Conservation (phyloP, 2,797 vertebrate species). For the Capromys pilorides region DNA sequence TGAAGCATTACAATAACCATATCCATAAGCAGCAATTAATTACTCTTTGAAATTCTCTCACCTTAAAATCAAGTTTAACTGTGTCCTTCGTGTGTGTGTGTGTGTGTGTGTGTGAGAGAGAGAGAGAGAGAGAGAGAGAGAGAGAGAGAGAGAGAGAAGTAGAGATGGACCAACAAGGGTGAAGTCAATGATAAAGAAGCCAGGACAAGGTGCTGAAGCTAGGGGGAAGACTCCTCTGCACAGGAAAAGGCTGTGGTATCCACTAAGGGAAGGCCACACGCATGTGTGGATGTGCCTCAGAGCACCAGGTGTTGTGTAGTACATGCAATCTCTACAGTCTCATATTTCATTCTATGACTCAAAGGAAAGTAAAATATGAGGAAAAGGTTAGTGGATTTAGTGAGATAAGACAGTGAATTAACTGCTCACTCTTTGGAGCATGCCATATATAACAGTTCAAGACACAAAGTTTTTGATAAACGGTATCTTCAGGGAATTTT, state of each 20-base stretch:
- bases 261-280: not conserved
- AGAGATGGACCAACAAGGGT: not conserved
- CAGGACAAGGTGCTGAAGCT: not conserved
- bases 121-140: not conserved
- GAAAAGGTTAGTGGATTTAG: slow-evolving; percentile 47
- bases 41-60: slow-evolving; percentile 44
- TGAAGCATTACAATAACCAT: not conserved
- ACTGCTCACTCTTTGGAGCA: slow-evolving; percentile 47
- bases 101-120: not conserved
- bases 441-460: slow-evolving; percentile 51
- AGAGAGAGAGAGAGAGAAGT: not conserved
- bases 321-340: not conserved
- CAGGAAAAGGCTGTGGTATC: fast-evolving
- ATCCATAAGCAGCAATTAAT: not conserved
- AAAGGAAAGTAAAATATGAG: slow-evolving; percentile 58
- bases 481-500: slow-evolving; percentile 64
- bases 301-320: not conserved
- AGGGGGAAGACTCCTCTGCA: not conserved
- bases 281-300: no score
- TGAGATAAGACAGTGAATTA: slow-evolving; percentile 70
- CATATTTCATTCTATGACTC: slow-evolving; percentile 48
- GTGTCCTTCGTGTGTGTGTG: not conserved
- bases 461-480: slow-evolving; percentile 68
- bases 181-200: not conserved
- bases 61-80: slow-evolving; percentile 39